Evolutionary conservation across 2,113 vertebrate genomes (phyloP), one percentile per base, ranked within the genome.

Genomic region (Python bivittatus): DNA sequence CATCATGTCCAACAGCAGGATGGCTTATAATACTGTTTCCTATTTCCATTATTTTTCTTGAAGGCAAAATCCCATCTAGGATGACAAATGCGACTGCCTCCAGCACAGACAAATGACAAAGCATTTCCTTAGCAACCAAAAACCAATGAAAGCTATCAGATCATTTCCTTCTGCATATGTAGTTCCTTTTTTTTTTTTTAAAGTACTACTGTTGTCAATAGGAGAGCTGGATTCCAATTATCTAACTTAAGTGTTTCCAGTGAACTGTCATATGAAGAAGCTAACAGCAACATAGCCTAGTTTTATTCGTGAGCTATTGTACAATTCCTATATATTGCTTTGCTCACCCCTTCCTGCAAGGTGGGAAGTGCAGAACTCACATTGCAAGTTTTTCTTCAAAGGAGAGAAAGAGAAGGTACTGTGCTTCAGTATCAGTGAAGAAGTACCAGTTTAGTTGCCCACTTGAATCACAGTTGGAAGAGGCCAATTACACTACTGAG

Each of bases 191-290:
- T 33, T 68, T 54, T n/a, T 33, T 42, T 56, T 64, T 42, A 38
- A 53, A 52, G 64, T 84, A 92, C 56, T 53, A 54, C 58, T 89
- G 72, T 85, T 92, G 79, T 92, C 88, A 92, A 92, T 79, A 64
- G 91, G 88, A 89, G 88, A 92, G 79, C 87, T 89, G 79, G 79
- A 89, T 92, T 89, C 88, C 91, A 92, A 92, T 92, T 92, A 92
- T 89, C 88, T 92, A 58, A 92, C 84, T 92, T 56, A 85, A 89
- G 88, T 89, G 57, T 89, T 89, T 92, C 83, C 88, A 92, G 57
- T 89, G 91, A 92, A 92, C 57, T 92, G 88, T 92, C 79, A 64
- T 89, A 92, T 10, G 84, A 79, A 89, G 88, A 89, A 85, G 88
- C 87, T 89, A 85, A 85, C 79, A 92, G 88, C 58, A 89, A 83